A percentile compares a stretch with the other conserved stretches of the same genome.
These are phyloP conservation scores for Pemphredon lugubris DNA, from an alignment of 2,888 invertebrate genomes.

Conservation along the genomic window DNA sequence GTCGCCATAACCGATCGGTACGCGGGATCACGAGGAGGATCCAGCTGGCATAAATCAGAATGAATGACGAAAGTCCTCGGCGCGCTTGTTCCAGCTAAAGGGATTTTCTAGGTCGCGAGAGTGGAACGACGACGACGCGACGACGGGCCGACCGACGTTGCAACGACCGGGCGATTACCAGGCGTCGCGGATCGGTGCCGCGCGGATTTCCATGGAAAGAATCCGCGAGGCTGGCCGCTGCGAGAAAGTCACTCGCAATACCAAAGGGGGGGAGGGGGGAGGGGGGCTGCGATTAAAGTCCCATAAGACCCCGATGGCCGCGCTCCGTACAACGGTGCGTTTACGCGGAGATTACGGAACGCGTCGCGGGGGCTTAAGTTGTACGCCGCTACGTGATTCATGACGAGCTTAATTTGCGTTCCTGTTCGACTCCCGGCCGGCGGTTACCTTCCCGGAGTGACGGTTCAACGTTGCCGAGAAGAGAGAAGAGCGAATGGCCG, in stretches of 20 bases:
- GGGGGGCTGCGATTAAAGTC: slow-evolving; percentile 67
- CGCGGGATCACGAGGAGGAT: slow-evolving; percentile 48
- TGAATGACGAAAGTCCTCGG: slow-evolving; percentile 63
- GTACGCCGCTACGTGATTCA: slow-evolving; percentile 59
- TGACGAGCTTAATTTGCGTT: slow-evolving; percentile 61
- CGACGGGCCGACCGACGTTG: slow-evolving; percentile 1
- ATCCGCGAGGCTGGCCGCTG: slow-evolving; percentile 21
- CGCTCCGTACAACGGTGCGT: no score
- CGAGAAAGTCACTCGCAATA: no score
- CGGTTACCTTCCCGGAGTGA: slow-evolving; percentile 16
- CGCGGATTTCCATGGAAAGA: slow-evolving; percentile 27
- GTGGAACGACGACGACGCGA: slow-evolving; percentile 23
- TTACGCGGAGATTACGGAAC: slow-evolving; percentile 38
- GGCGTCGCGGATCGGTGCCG: slow-evolving; percentile 4
- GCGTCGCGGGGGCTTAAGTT: slow-evolving; percentile 28
- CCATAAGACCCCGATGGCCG: slow-evolving; percentile 66
- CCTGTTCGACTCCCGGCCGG: neutral
- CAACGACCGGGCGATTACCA: neutral
- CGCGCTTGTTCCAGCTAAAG: slow-evolving; percentile 60
- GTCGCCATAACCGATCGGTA: slow-evolving; percentile 42
- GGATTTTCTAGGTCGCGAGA: slow-evolving; percentile 66
- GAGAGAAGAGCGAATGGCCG: neutral
- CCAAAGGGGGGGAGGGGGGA: slow-evolving; percentile 7
- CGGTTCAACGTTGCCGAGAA: neutral
- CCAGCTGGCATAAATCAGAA: slow-evolving; percentile 62